Percentiles rank a stretch among this genome's conserved stretches.
These are phyloP conservation scores for Rousettus madagascariensis DNA, from an alignment of 2,797 vertebrate species.

Conservation along the genomic window DNA sequence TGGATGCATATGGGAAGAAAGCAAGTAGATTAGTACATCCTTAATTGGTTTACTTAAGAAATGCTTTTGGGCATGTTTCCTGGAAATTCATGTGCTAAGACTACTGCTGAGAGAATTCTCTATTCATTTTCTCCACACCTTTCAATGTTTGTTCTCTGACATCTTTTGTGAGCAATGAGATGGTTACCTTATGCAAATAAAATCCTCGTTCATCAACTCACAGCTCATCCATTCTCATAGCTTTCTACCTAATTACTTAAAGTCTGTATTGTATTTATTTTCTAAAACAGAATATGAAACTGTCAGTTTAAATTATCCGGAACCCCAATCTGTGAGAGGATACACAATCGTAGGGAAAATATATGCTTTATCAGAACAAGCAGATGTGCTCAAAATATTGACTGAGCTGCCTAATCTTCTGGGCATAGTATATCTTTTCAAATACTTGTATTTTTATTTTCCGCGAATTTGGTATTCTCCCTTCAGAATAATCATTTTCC, in stretches of 20 bases:
- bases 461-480: slow-evolving; percentile 46
- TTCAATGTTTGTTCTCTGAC: neutral
- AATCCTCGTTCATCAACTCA: neutral
- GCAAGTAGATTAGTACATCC: neutral
- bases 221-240: slow-evolving; percentile 14
- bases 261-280: slow-evolving; percentile 28
- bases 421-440: neutral
- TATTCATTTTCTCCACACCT: neutral
- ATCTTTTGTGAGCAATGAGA: slow-evolving; percentile 1
- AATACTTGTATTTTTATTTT: slow-evolving; percentile 47
- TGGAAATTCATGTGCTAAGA: neutral
- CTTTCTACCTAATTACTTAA: slow-evolving; percentile 37
- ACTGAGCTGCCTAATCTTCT: slow-evolving; percentile 40
- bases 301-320: slow-evolving; percentile 52
- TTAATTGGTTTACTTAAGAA: neutral
- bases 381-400: slow-evolving; percentile 67
- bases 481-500: slow-evolving; percentile 32
- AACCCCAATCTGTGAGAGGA: slow-evolving; percentile 40
- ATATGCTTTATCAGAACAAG: slow-evolving; percentile 65
- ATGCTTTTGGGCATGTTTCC: neutral
- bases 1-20: slow-evolving; percentile 11
- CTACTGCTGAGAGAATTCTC: neutral
- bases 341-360: slow-evolving; percentile 8
- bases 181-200: slow-evolving; percentile 58
- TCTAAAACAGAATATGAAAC: slow-evolving; percentile 47